A percentile compares a stretch with the other conserved stretches of the same genome.
Evolutionary conservation across 1,140 invertebrate genomes (phyloP).

Genomic region (Pseudobourletiella spinata): DNA sequence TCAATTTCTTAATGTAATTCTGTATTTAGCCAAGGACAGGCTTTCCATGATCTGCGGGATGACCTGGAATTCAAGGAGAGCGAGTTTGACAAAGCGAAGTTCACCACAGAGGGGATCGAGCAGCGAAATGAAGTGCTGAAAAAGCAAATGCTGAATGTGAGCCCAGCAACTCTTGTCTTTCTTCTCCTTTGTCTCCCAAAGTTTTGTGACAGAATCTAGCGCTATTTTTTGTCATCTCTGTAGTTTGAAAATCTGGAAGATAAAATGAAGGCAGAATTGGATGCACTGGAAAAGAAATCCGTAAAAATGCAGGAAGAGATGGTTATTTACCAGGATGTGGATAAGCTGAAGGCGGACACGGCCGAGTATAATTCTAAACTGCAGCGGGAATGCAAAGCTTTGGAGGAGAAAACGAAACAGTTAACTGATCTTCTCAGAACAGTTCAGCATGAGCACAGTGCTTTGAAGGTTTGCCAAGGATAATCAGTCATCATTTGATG

Average conservation of each 20-base stretch:
- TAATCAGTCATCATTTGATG: too few relatives aligned
- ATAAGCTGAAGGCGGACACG: slow-evolving; percentile 43
- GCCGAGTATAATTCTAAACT: slow-evolving; percentile 46
- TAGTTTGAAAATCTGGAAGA: slow-evolving; percentile 49
- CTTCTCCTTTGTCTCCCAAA: too few relatives aligned
- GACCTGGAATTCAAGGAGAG: slow-evolving; percentile 50
- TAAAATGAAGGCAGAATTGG: slow-evolving; percentile 48
- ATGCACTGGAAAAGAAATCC: slow-evolving; percentile 45
- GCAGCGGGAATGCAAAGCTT: slow-evolving; percentile 43
- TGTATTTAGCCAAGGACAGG: slow-evolving; percentile 35
- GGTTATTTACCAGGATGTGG: slow-evolving; percentile 44
- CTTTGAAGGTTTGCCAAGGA: slow-evolving; percentile 37
- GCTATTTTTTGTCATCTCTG: too few relatives aligned
- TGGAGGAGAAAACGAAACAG: slow-evolving; percentile 40
- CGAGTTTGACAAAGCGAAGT: slow-evolving; percentile 37
- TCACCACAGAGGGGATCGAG: slow-evolving; percentile 33
- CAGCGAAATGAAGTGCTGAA: slow-evolving; percentile 33
- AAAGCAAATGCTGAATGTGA: slow-evolving; percentile 40
- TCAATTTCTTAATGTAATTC: too few relatives aligned
- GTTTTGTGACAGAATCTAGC: too few relatives aligned
- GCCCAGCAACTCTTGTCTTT: too few relatives aligned
- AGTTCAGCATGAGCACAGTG: slow-evolving; percentile 36
- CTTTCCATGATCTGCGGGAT: slow-evolving; percentile 46
- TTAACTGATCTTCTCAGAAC: slow-evolving; percentile 36
- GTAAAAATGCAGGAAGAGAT: slow-evolving; percentile 47